phyloP scores from a whole-genome alignment of 2,797 vertebrate genomes.

The Peromyscus melanophrys region DNA sequence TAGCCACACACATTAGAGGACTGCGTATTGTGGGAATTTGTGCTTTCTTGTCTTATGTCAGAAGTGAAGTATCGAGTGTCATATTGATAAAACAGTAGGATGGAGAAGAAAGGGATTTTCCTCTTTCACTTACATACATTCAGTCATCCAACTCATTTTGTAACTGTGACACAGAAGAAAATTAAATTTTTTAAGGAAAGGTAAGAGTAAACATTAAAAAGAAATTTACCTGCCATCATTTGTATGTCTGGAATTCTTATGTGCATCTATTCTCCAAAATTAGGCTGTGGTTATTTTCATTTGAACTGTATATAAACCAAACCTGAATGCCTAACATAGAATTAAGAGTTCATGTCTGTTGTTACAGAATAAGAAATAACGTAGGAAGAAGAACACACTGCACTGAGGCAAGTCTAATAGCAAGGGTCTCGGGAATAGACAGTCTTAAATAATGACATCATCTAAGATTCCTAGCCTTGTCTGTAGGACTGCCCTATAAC shows the following conservation, averaged over 20 bases:
- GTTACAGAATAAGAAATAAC: not conserved
- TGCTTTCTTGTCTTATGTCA: not conserved
- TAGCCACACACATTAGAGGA: not conserved
- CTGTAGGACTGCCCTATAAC: not conserved
- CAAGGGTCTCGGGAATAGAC: not conserved
- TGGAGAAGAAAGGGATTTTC: not conserved
- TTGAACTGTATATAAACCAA: slow-evolving; percentile 12
- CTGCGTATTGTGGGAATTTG: too few relatives aligned
- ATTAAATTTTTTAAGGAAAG: not conserved
- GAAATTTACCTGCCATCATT: not conserved
- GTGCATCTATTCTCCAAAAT: slow-evolving; percentile 9
- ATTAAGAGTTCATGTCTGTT: not conserved
- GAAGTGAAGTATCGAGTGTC: not conserved
- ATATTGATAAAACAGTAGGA: not conserved
- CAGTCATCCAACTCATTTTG: not conserved
- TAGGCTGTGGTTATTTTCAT: not conserved
- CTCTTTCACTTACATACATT: not conserved
- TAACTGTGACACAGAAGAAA: slow-evolving; percentile 1
- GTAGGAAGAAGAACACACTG: not conserved
- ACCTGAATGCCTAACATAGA: not conserved
- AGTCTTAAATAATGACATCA: not conserved
- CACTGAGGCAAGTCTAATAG: not conserved
- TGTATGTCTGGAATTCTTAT: slow-evolving; percentile 5
- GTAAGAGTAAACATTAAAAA: not conserved
- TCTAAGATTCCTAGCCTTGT: not conserved